Evolutionary conservation across 2,113 vertebrate species (phyloP), one percentile per base, ranked within the genome.

Genomic region (Perca flavescens): DNA sequence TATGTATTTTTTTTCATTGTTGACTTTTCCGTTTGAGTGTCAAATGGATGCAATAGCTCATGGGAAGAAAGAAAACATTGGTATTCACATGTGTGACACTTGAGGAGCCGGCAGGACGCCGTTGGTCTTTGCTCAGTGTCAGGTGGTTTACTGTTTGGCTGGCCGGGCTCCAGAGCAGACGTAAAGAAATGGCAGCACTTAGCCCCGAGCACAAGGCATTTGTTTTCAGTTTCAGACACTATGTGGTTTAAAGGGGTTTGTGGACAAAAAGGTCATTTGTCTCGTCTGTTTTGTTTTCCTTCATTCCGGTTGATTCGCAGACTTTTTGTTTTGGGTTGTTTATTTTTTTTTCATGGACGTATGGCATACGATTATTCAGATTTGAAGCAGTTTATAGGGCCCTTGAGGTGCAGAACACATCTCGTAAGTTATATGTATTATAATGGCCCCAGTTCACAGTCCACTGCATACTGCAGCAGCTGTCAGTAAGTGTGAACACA

Each of bases 111-210:
- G 49, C 61, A 36, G 75, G 83, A 67, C 15, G 58, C 82, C 10
- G 40, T 40, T 57, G 63, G 56, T 88, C 71, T 81, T 79, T 46
- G 72, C 81, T 88, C 74, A 58, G 67, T 81, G 88, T 91, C 86
- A 88, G 86, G 61, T 79, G 83, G 86, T 89, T 86, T 79, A 82
- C 76, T 28, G 67, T 73, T 60, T 31, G 64, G 49, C 58, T 6
- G 16, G 72, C 63, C 15, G 0, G 21, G 15, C 58, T 46, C 31
- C 22, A 3, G 28, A 52, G 77, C 65, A 36, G 58, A 64, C 36
- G 47, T 10, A 25, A 69, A 82, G 76, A 89, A 88, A 93, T 75
- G 74, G 83, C 85, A 77, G 86, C 89, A 91, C 89, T 93, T 88
- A 91, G 83, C 78, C 52, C 16, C 19, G 28, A 11, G 56, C 43